Percentiles rank a stretch among this genome's conserved stretches.
Evolutionary conservation across 2,888 invertebrate genomes (phyloP).

Genomic region (Chymomyza caudatula): DNA sequence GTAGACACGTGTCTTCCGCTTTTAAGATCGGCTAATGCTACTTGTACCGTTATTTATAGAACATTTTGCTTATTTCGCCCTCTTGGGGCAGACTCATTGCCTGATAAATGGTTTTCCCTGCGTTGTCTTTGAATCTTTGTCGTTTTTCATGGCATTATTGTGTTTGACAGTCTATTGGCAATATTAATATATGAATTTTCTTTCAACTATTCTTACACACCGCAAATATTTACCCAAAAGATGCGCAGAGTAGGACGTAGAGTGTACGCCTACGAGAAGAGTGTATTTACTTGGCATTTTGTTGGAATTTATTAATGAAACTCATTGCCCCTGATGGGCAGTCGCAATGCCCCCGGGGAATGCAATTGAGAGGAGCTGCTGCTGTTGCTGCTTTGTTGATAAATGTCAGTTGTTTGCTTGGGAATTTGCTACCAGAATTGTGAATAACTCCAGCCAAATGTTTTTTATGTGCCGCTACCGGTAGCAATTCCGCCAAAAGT

Average conservation of each 20-base stretch:
- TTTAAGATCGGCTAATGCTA: neutral
- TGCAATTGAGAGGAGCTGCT: neutral
- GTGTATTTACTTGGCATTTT: neutral
- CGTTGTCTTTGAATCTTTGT: neutral
- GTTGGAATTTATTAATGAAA: slow-evolving; percentile 64
- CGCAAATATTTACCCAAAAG: slow-evolving; percentile 65
- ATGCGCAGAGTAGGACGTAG: neutral
- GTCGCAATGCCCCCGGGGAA: slow-evolving; percentile 44
- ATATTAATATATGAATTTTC: slow-evolving; percentile 9
- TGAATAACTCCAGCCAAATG: slow-evolving; percentile 26
- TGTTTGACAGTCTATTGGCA: neutral
- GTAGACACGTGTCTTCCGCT: neutral
- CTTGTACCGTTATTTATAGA: neutral
- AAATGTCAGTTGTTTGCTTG: slow-evolving; percentile 51
- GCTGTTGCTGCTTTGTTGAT: slow-evolving; percentile 59
- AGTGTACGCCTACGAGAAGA: neutral
- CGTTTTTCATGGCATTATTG: neutral
- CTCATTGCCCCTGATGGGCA: slow-evolving; percentile 47
- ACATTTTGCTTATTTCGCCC: neutral
- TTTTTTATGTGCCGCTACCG: too few species aligned
- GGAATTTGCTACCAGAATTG: slow-evolving; percentile 55
- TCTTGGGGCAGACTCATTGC: neutral
- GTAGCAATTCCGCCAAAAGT: slow-evolving; percentile 70
- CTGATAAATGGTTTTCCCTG: neutral
- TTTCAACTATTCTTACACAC: slow-evolving; percentile 22